phyloP scores from a whole-genome alignment of 2,888 invertebrate species.

The Chaetogeoica ovagalla region DNA sequence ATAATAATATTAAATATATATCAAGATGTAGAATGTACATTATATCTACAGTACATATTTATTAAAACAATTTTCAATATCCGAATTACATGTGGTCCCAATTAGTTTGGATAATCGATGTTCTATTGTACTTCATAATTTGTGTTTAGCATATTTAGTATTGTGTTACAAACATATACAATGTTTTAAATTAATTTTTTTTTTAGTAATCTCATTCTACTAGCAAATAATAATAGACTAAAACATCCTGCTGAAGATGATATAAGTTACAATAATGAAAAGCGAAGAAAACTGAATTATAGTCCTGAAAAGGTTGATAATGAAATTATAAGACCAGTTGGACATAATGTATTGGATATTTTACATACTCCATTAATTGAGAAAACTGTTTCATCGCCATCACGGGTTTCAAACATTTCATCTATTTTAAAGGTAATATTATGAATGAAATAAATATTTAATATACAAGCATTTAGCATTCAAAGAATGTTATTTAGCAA shows the following conservation, averaged over 20 bases:
- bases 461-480: too few relatives aligned
- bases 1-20: too few relatives aligned
- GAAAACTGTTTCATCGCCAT: constrained; percentile 1
- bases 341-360: constrained; percentile 25
- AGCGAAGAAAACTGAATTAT: constrained; percentile 26
- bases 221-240: not conserved
- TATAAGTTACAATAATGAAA: not conserved
- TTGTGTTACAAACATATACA: not conserved
- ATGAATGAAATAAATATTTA: not conserved
- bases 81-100: too few relatives aligned
- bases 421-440: constrained; percentile 39
- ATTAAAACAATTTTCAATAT: too few relatives aligned
- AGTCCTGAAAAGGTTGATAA: not conserved
- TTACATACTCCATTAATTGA: constrained; percentile 43
- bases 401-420: not conserved
- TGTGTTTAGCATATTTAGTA: too few relatives aligned
- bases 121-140: too few relatives aligned
- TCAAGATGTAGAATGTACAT: too few relatives aligned
- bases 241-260: constrained; percentile 17
- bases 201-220: constrained; percentile 26
- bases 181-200: not conserved
- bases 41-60: too few relatives aligned
- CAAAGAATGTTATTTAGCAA: too few relatives aligned
- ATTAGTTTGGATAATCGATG: too few relatives aligned
- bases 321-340: not conserved